Conservation (phyloP, 2,888 invertebrate species). For the Drosophila histrio region DNA sequence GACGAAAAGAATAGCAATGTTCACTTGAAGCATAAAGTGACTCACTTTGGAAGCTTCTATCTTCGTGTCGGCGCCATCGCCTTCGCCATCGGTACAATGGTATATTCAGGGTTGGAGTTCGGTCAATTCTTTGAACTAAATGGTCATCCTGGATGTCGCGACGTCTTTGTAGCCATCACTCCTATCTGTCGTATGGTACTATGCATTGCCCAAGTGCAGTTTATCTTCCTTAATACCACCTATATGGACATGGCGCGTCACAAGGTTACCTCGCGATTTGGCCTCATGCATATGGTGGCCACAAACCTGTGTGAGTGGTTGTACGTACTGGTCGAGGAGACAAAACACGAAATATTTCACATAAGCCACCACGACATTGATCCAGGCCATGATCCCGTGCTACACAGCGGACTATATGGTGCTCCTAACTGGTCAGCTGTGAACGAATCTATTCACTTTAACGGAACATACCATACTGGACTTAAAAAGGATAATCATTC, state of each 20-base stretch:
- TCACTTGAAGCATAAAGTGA: constrained; percentile 82
- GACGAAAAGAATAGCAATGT: constrained; percentile 83
- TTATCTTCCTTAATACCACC: constrained; percentile 95
- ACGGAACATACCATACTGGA: constrained; percentile 19
- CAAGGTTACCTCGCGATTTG: constrained; percentile 92
- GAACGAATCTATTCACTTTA: constrained; percentile 64
- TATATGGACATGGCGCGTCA: constrained; percentile 88
- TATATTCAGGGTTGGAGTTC: constrained; percentile 89
- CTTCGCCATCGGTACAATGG: constrained; percentile 88
- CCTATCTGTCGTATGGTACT: constrained; percentile 92
- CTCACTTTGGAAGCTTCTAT: constrained; percentile 93
- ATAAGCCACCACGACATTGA: constrained; percentile 85
- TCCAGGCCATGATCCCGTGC: constrained; percentile 40
- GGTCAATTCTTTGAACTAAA: constrained; percentile 91
- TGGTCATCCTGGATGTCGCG: constrained; percentile 86
- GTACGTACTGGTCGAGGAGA: constrained; percentile 93
- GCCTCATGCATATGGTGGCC: constrained; percentile 95
- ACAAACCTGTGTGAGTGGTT: constrained; percentile 97
- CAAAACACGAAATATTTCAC: constrained; percentile 93
- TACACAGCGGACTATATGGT: constrained; percentile 44
- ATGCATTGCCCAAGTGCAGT: constrained; percentile 95
- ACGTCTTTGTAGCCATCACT: constrained; percentile 89
- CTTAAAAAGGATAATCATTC: constrained; percentile 29
- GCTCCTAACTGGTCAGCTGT: constrained; percentile 71
- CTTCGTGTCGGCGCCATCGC: constrained; percentile 91